phyloP scores from a whole-genome alignment of 2,113 vertebrate genomes.

The Salvelinus alpinus region DNA sequence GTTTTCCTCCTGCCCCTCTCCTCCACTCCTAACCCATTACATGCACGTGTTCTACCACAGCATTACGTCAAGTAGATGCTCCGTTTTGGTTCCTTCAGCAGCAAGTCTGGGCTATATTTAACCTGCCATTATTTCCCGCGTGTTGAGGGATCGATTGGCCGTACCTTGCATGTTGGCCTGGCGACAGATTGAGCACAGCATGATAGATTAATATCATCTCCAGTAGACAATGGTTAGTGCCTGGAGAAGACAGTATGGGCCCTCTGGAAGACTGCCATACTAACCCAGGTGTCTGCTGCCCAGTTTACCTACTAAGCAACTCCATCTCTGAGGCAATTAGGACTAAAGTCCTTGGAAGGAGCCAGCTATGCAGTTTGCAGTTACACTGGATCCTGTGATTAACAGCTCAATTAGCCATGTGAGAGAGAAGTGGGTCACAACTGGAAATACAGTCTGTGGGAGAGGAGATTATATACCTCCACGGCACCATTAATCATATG shows the following conservation, averaged over 20 bases:
- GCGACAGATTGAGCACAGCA: constrained; percentile 66
- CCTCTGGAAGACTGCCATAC: constrained; percentile 48
- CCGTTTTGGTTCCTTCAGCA: constrained; percentile 33
- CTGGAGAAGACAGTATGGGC: constrained; percentile 14
- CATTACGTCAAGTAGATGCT: background rate
- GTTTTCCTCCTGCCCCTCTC: background rate
- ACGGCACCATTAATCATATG: background rate
- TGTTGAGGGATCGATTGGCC: constrained; percentile 17
- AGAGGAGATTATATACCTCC: constrained; percentile 31
- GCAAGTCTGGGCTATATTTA: constrained; percentile 44
- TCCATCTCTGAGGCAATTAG: constrained; percentile 60
- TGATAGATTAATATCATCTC: constrained; percentile 61
- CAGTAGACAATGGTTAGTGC: constrained; percentile 37
- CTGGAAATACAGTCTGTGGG: constrained; percentile 25
- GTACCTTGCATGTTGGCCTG: constrained; percentile 31
- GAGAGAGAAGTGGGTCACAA: constrained; percentile 46
- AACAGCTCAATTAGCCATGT: constrained; percentile 55
- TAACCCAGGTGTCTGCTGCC: constrained; percentile 53
- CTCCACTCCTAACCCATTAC: background rate
- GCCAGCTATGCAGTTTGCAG: constrained; percentile 61
- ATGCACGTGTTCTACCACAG: background rate
- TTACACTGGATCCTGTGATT: constrained; percentile 43
- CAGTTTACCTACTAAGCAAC: constrained; percentile 42
- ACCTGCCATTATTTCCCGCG: constrained; percentile 19
- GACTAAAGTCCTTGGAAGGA: constrained; percentile 22